Percentiles rank a stretch among this genome's conserved stretches.
phyloP scores from a whole-genome alignment of 2,797 vertebrate species.

The Mormyrus proboscirostris region DNA sequence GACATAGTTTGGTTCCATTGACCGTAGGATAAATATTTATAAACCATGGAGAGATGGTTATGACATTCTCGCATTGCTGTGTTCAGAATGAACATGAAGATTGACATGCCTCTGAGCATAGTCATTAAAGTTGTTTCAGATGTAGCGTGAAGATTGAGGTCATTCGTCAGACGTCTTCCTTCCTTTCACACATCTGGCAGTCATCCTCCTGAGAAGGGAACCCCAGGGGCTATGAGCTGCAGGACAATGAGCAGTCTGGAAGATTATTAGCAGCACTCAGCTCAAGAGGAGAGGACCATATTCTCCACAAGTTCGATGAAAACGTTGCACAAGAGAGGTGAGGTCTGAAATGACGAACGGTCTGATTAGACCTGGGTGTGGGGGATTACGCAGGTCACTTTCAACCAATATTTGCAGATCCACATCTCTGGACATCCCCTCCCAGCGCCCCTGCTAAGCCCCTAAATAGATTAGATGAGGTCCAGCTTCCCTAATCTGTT shows the following conservation, averaged over 20 bases:
- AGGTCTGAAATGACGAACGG: conserved; percentile 57
- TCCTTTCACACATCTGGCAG: not conserved
- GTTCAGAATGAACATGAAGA: not conserved
- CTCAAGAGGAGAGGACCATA: conserved; percentile 22
- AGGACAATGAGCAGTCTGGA: not conserved
- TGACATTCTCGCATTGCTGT: not conserved
- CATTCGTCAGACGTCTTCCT: not conserved
- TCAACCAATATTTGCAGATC: conserved; percentile 68
- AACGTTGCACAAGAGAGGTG: conserved; percentile 37
- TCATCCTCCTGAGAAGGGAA: not conserved
- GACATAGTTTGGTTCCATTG: not conserved
- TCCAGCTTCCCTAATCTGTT: conserved; percentile 60
- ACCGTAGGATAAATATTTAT: not conserved
- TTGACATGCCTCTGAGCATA: not conserved
- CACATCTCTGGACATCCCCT: conserved; percentile 39
- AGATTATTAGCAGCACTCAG: not conserved
- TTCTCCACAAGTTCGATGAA: conserved; percentile 51
- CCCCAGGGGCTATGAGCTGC: not conserved
- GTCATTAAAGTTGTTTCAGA: conserved; percentile 17
- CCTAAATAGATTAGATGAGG: conserved; percentile 50
- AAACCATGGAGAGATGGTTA: not conserved
- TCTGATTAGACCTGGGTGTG: conserved; percentile 59
- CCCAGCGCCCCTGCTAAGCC: conserved; percentile 41
- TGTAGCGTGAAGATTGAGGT: conserved; percentile 9
- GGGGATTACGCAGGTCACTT: conserved; percentile 56